Conservation (phyloP, 92 coral and sea anemone genomes). For the Phenganax subtilis region DNA sequence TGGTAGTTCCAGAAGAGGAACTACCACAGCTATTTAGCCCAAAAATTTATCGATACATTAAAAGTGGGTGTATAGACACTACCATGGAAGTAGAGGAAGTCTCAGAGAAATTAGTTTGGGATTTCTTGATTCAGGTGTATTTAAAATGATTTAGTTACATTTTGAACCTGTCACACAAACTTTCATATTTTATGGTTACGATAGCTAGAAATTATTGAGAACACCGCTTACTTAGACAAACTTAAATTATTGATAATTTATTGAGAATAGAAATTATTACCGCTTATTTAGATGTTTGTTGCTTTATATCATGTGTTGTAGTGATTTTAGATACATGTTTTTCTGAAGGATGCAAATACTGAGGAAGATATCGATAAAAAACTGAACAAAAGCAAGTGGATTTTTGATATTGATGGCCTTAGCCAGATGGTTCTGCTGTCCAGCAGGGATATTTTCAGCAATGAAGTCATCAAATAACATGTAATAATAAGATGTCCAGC, state of each 20-base stretch:
- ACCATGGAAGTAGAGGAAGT: neutral
- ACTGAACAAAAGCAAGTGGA: conserved; percentile 8
- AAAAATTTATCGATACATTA: conserved; percentile 38
- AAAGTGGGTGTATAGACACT: neutral
- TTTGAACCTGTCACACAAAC: too few species aligned
- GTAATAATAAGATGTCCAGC: conserved; percentile 45
- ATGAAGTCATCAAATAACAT: conserved; percentile 48
- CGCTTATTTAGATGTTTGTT: neutral
- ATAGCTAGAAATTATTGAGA: neutral
- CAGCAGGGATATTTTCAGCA: conserved; percentile 24
- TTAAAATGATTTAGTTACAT: too few species aligned
- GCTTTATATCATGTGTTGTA: neutral
- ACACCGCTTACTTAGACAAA: too few species aligned
- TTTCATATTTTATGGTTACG: too few species aligned
- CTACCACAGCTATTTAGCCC: conserved; percentile 49
- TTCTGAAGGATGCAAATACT: conserved; percentile 41
- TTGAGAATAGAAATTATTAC: too few species aligned
- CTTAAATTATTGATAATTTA: too few species aligned
- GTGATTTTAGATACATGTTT: neutral
- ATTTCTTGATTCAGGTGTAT: too few species aligned
- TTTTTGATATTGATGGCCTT: conserved; percentile 48
- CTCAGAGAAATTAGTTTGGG: neutral
- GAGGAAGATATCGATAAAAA: neutral
- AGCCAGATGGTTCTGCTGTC: conserved; percentile 30
- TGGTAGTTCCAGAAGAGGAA: conserved; percentile 51